Evolutionary conservation across 2,888 invertebrate genomes (phyloP).

Genomic region (Leptinotarsa juncta): DNA sequence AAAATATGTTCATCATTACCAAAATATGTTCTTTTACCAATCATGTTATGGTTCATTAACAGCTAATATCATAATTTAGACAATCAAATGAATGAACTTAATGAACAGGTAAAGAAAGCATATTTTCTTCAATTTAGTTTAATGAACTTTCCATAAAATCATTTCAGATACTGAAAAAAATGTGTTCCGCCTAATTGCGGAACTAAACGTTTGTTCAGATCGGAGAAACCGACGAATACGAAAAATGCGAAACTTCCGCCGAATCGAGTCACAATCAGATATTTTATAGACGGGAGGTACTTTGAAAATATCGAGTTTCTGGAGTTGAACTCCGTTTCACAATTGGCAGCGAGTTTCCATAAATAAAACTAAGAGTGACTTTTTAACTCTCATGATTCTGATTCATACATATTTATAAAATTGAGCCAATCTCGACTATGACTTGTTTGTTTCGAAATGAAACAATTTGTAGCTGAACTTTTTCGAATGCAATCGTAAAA

Average conservation of each 20-base stretch:
- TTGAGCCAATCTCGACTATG: slow-evolving; percentile 43
- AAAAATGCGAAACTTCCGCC: slow-evolving; percentile 12
- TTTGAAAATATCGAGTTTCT: slow-evolving; percentile 33
- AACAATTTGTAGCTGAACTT: slow-evolving; percentile 44
- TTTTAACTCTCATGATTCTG: slow-evolving; percentile 44
- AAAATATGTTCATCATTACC: too few relatives aligned
- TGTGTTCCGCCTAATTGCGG: neutral
- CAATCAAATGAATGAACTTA: neutral
- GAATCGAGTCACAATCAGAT: slow-evolving; percentile 1
- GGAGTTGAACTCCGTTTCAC: slow-evolving; percentile 39
- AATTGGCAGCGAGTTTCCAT: slow-evolving; percentile 41
- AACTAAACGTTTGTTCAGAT: slow-evolving; percentile 6
- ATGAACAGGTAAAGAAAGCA: neutral
- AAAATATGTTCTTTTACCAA: too few relatives aligned
- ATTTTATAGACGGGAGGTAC: neutral
- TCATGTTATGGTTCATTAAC: neutral
- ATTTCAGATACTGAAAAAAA: slow-evolving; percentile 3
- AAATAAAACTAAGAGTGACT: slow-evolving; percentile 47
- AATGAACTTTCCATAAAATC: neutral
- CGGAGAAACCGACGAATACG: neutral
- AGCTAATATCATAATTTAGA: neutral
- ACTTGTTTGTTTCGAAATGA: slow-evolving; percentile 42
- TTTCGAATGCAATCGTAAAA: slow-evolving; percentile 43
- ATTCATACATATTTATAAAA: slow-evolving; percentile 52
- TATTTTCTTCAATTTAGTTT: neutral